A percentile compares a stretch with the other conserved stretches of the same genome.
Evolutionary conservation across 2,888 invertebrate species (phyloP).

Genomic region (Rhyacophila evoluta): DNA sequence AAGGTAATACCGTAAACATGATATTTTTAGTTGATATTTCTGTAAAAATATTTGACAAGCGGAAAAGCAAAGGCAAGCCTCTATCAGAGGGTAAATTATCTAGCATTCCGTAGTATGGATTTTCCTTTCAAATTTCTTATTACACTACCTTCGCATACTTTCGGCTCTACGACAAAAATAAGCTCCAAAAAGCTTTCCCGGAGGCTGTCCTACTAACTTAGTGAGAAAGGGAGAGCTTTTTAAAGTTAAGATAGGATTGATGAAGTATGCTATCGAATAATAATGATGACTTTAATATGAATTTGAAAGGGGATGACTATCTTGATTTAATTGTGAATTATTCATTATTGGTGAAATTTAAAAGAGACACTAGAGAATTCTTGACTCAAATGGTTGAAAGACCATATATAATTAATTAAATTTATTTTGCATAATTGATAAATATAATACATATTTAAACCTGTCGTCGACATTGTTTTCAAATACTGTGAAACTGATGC

Average conservation of each 20-base stretch:
- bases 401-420: too few species aligned
- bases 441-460: too few species aligned
- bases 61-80: background rate
- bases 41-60: background rate
- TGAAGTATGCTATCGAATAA: conserved; percentile 2
- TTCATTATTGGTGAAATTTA: too few species aligned
- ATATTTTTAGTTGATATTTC: background rate
- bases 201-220: conserved; percentile 7
- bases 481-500: too few species aligned
- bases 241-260: conserved; percentile 5
- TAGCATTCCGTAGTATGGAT: conserved; percentile 14
- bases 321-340: too few species aligned
- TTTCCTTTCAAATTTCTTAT: conserved; percentile 19
- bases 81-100: background rate
- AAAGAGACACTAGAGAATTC: too few species aligned
- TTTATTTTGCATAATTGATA: too few species aligned
- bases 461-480: too few species aligned
- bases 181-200: background rate
- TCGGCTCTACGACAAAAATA: conserved; percentile 6
- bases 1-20: too few species aligned
- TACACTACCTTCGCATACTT: conserved; percentile 3
- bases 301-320: background rate
- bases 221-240: background rate
- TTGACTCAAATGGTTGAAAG: too few species aligned
- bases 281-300: background rate